phyloP scores from a whole-genome alignment of 2,888 invertebrate genomes.

The Philhelius pedissequus region DNA sequence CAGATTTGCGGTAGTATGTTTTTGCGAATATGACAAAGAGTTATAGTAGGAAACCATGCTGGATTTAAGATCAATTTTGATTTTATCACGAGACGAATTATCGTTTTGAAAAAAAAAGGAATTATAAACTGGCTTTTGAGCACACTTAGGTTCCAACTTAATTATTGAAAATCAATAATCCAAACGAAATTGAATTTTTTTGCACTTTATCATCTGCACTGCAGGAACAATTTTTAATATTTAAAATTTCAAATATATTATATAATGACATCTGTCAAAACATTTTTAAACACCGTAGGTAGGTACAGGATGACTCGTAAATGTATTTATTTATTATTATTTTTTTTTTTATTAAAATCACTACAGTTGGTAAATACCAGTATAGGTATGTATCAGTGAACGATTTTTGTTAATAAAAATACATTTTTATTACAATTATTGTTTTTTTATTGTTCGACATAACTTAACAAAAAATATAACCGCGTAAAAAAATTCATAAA shows the following conservation, averaged over 20 bases:
- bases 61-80: slow-evolving; percentile 63
- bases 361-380: too few species aligned
- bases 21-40: slow-evolving; percentile 83
- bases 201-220: not conserved
- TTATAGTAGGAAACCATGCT: slow-evolving; percentile 87
- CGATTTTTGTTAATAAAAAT: slow-evolving; percentile 22
- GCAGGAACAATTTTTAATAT: not conserved
- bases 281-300: not conserved
- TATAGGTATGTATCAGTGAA: too few species aligned
- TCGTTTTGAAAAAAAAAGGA: not conserved
- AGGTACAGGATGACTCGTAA: not conserved
- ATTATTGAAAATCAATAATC: not conserved
- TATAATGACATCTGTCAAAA: slow-evolving; percentile 23
- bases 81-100: slow-evolving; percentile 17
- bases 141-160: not conserved
- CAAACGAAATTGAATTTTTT: not conserved
- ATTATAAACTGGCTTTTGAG: too few species aligned
- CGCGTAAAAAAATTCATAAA: slow-evolving; percentile 16
- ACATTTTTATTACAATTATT: slow-evolving; percentile 34
- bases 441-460: not conserved
- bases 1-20: slow-evolving; percentile 82
- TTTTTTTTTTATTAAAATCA: not conserved
- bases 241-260: too few species aligned
- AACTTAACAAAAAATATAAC: not conserved
- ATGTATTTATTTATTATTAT: not conserved